A percentile compares a stretch with the other conserved stretches of the same genome.
These are phyloP conservation scores for Laupala kohalensis DNA, from an alignment of 1,140 invertebrate species.

Conservation along the genomic window DNA sequence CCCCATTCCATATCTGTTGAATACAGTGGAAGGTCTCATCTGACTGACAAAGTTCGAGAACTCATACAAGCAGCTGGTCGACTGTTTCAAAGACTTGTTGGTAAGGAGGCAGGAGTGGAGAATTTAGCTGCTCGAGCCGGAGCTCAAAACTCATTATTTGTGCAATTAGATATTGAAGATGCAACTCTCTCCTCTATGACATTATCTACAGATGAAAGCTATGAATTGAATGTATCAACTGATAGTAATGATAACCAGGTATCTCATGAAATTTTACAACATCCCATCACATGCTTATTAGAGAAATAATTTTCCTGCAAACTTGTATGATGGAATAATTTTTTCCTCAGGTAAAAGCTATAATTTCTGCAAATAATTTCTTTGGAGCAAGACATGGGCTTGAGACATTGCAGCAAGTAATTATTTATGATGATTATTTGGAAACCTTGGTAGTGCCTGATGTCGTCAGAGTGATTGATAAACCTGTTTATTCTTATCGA, in stretches of 20 bases:
- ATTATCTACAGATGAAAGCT: constrained; percentile 18
- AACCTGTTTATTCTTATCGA: constrained; percentile 21
- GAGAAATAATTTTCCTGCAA: background rate
- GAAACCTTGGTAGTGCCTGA: constrained; percentile 11
- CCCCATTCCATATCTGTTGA: background rate
- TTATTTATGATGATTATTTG: constrained; percentile 19
- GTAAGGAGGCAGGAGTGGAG: background rate
- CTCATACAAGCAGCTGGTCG: background rate
- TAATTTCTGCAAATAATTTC: constrained; percentile 48
- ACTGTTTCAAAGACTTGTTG: background rate
- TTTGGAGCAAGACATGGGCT: constrained; percentile 60
- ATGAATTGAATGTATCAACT: too few species aligned
- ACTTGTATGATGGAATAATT: background rate
- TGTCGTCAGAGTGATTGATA: constrained; percentile 19
- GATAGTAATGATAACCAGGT: too few species aligned
- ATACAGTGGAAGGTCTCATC: background rate
- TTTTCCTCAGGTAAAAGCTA: constrained; percentile 10
- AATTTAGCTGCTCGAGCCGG: background rate
- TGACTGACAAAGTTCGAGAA: background rate
- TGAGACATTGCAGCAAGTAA: constrained; percentile 58
- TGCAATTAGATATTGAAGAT: background rate
- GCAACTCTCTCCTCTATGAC: background rate
- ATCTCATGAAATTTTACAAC: constrained; percentile 17
- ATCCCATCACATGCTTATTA: background rate
- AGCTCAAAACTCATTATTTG: background rate